Evolutionary conservation across 2,888 invertebrate genomes (phyloP), one percentile per base, ranked within the genome.

Genomic region (Autographa gamma): DNA sequence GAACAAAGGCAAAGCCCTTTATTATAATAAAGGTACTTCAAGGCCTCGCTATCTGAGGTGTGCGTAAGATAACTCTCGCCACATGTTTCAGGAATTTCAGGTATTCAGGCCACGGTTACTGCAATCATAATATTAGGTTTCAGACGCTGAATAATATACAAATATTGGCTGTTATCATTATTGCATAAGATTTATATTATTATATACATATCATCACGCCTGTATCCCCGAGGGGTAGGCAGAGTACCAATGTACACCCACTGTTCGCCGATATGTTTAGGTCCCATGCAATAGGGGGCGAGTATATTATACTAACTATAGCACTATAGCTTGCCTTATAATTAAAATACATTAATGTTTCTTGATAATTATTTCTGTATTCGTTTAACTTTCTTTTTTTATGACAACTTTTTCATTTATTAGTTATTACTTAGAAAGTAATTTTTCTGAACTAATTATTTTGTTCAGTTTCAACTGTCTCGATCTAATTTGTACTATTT

Each of bases 71-170:
- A 79, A 80, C 56, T 73, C 73, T 60, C 63, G 73, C 76, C 72
- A 79, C 34, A 71, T n/a, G n/a, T 64, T 65, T 63, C 69, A 68
- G 77, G 74, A 71, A 79, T 79, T 16, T 41, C 34, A 58, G 52
- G n/a, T 71, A 79, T 80, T 67, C 63, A 60, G 79, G 80, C 73
- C 79, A 79, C n/a, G 77, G 80, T 11, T 41, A 7, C 48, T 48
- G 32, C 14, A 14, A 1, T 11, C 8, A 31, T 13, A 18, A 60
- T 34, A 66, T 16, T 25, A 25, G n/a, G 14, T 16, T 18, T 18
- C 3, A 60, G 25, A 31, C 18, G 18, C 13, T 32, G 18, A 52
- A 18, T 56, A 56, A 62, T 63, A 67, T 59, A 32, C 25, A 38
- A 61, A 19, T 34, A 41, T 52, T 48, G 48, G 5, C n/a, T 48